phyloP scores from a whole-genome alignment of 2,797 vertebrate species.

The Sandelia bainsii region DNA sequence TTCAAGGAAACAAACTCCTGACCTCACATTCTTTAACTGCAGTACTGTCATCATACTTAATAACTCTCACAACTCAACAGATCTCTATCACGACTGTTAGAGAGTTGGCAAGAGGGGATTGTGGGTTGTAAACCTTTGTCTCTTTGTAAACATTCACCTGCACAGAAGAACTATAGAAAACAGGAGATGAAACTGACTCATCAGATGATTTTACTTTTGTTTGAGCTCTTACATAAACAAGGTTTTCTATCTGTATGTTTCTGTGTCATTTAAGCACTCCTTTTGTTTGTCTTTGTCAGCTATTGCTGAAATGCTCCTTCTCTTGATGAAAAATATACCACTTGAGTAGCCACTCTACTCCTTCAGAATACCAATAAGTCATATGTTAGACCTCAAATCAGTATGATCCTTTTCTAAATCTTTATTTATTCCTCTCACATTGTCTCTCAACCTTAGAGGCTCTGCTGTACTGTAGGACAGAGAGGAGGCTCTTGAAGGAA shows the following conservation, averaged over 20 bases:
- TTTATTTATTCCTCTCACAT: slow-evolving; percentile 67
- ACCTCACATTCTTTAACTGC: neutral
- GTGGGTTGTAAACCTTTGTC: slow-evolving; percentile 4
- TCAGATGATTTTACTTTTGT: neutral
- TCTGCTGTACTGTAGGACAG: slow-evolving; percentile 57
- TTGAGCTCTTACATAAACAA: neutral
- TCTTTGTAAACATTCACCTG: slow-evolving; percentile 19
- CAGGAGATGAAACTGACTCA: slow-evolving; percentile 12
- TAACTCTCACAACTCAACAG: neutral
- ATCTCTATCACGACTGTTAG: neutral
- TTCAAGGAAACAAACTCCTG: neutral
- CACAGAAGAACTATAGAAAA: neutral
- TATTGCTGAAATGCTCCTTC: slow-evolving; percentile 39
- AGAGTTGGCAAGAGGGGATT: neutral
- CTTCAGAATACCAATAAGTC: slow-evolving; percentile 68
- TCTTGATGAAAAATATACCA: slow-evolving; percentile 48
- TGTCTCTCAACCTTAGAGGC: slow-evolving; percentile 59
- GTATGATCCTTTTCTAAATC: slow-evolving; percentile 59
- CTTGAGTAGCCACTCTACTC: slow-evolving; percentile 32
- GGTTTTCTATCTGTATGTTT: neutral
- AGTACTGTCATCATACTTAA: neutral
- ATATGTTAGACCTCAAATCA: slow-evolving; percentile 60
- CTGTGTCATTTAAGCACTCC: slow-evolving; percentile 6
- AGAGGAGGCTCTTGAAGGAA: slow-evolving; percentile 54
- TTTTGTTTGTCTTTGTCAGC: slow-evolving; percentile 35